Conservation (phyloP, 2,113 vertebrate genomes). For the Xenopus tropicalis region DNA sequence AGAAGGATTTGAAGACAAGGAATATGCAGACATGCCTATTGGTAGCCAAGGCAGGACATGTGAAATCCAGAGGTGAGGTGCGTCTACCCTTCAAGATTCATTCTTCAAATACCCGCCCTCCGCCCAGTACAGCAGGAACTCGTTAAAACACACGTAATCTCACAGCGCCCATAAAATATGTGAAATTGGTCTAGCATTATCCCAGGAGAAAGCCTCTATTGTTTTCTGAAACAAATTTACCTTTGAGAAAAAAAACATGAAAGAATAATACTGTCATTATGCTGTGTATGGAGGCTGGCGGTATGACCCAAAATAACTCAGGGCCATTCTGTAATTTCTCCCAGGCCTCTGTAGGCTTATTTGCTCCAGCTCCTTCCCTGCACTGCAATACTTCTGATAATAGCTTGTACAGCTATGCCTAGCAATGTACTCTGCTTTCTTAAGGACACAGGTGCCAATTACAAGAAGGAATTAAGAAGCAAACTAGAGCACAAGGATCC, state of each 20-base stretch:
- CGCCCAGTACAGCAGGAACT: not conserved
- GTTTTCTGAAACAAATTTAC: not conserved
- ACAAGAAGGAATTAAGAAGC: too few species aligned
- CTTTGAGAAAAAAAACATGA: not conserved
- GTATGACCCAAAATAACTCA: not conserved
- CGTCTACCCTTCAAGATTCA: not conserved
- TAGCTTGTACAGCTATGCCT: too few species aligned
- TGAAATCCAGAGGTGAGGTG: not conserved
- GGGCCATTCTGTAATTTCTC: not conserved
- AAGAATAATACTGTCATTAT: constrained; percentile 11
- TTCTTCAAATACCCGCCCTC: too few species aligned
- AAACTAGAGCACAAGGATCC: too few species aligned
- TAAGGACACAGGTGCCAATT: too few species aligned
- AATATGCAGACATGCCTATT: not conserved
- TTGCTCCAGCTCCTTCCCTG: too few species aligned
- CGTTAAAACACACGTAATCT: constrained; percentile 18
- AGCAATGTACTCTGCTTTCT: too few species aligned
- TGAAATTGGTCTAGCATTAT: constrained; percentile 10
- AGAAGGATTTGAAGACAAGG: not conserved
- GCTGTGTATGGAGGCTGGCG: not conserved
- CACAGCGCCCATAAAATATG: constrained; percentile 5
- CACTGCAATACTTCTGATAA: too few species aligned
- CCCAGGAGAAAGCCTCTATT: constrained; percentile 9
- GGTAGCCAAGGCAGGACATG: not conserved
- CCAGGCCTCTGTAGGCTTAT: too few species aligned